These are phyloP conservation scores for Panurus biarmicus DNA, from an alignment of 2,113 vertebrate genomes.

Conservation along the genomic window DNA sequence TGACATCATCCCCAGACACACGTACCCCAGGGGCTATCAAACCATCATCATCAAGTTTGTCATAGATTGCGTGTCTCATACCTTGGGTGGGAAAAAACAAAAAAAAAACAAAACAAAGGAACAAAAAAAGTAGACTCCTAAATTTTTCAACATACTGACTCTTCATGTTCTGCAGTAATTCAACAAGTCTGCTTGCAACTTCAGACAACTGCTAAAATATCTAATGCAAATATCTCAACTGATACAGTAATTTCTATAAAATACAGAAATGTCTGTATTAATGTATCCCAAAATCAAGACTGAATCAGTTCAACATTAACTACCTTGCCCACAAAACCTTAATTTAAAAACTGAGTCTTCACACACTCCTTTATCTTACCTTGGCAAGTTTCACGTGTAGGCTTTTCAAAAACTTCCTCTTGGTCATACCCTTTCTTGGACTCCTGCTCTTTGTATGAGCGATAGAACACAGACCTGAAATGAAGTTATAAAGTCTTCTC, in stretches of 20 bases:
- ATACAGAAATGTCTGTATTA: background rate
- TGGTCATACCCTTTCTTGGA: slow-evolving; percentile 97
- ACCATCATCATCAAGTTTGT: slow-evolving; percentile 96
- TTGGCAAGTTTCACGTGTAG: slow-evolving; percentile 92
- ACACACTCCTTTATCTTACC: slow-evolving; percentile 65
- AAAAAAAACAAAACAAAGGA: too few species aligned
- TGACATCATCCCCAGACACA: slow-evolving; percentile 98
- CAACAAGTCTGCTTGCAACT: background rate
- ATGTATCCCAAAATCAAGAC: background rate
- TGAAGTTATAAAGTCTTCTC: background rate
- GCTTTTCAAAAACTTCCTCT: slow-evolving; percentile 98
- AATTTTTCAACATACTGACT: background rate
- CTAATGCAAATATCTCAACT: background rate
- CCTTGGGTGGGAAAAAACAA: slow-evolving; percentile 63
- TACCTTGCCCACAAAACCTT: background rate
- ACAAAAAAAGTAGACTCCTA: background rate
- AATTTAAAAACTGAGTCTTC: background rate
- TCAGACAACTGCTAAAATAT: background rate
- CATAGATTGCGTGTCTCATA: slow-evolving; percentile 98
- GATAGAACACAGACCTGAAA: slow-evolving; percentile 94
- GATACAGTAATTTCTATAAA: background rate
- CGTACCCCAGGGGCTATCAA: slow-evolving; percentile 94
- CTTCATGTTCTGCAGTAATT: background rate
- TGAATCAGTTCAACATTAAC: background rate
- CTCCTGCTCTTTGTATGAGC: slow-evolving; percentile 98